phyloP scores from a whole-genome alignment of 2,888 invertebrate genomes.

The Anorthoa munda region DNA sequence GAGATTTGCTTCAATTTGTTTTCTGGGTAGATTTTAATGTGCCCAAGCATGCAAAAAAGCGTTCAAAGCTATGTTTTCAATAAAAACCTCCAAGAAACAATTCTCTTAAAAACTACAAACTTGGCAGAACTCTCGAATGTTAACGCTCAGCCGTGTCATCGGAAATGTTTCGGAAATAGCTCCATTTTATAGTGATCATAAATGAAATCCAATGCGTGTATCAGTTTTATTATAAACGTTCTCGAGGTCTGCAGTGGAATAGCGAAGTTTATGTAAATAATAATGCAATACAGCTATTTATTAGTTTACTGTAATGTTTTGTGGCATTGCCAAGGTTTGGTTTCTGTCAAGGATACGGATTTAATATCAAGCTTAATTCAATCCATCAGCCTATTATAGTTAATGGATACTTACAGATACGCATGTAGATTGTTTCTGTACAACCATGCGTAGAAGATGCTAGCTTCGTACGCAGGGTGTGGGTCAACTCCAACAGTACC shows the following conservation, averaged over 20 bases:
- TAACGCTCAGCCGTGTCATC: conserved; percentile 2
- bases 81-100: neutral
- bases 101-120: conserved; percentile 34
- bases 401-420: too few species aligned
- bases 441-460: too few species aligned
- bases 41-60: too few species aligned
- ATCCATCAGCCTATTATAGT: neutral
- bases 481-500: too few species aligned
- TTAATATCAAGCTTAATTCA: neutral
- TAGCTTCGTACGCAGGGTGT: too few species aligned
- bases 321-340: conserved; percentile 1
- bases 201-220: conserved; percentile 45
- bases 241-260: neutral
- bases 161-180: conserved; percentile 40
- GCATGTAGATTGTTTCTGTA: too few species aligned
- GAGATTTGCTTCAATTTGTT: too few species aligned
- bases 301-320: neutral
- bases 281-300: neutral
- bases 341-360: neutral
- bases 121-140: conserved; percentile 33
- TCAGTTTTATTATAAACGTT: conserved; percentile 47
- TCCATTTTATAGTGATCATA: conserved; percentile 40
- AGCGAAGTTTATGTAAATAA: conserved; percentile 21
- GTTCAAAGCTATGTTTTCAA: neutral
- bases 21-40: too few species aligned